Base-by-base conservation (phyloP, 2,888 invertebrate genomes). In the Caradrina clavipalpis region DNA sequence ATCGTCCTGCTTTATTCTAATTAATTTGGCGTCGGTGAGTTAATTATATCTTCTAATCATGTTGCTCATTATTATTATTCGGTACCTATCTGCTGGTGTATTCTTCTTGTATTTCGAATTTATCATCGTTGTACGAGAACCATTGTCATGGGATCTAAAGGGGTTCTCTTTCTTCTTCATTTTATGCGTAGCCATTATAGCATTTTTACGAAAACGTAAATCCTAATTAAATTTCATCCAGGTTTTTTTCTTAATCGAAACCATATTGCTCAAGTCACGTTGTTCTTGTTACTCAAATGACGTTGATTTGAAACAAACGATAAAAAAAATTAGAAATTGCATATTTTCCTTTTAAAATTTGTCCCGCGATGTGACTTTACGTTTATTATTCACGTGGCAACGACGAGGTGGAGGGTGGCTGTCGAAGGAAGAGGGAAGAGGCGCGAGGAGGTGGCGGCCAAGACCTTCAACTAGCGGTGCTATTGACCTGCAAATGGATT, bases 381-480 rank as follows among this genome's bases (percentile, higher is more conserved):
- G 67, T 55, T 69, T 69, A 74, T 73, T 70, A 78, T 80, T 77
- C 70, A 73, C 63, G 78, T 64, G 70, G 69, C 59, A 63, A 61
- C 70, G 68, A 64, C 49, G 78, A 64, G 74, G 80, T 61, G 67
- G 80, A 80, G 80, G 85, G 82, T 81, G 83, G 71, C 75, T 76
- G 69, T 68, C 26, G 65, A 56, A 65, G 69, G 56, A 70, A 76
- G 82, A 76, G 81, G 83, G 81, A 85, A 78, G 83, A 83, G 87
- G 77, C 82, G 85, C 45, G 80, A 53, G 76, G 80, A 66, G 79
- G 77, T 71, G 71, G 85, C 88, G 90, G 81, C 91, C 92, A 87
- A 92, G 92, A 92, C 92, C 92, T 92, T 92, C 90, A 88, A 86
- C 89, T 86, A 89, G 87, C 90, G 88, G 90, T 91, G 92, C 87